Percentiles rank a stretch among this genome's conserved stretches.
Evolutionary conservation across 2,797 vertebrate genomes (phyloP).

Genomic region (Chelonia mydas): DNA sequence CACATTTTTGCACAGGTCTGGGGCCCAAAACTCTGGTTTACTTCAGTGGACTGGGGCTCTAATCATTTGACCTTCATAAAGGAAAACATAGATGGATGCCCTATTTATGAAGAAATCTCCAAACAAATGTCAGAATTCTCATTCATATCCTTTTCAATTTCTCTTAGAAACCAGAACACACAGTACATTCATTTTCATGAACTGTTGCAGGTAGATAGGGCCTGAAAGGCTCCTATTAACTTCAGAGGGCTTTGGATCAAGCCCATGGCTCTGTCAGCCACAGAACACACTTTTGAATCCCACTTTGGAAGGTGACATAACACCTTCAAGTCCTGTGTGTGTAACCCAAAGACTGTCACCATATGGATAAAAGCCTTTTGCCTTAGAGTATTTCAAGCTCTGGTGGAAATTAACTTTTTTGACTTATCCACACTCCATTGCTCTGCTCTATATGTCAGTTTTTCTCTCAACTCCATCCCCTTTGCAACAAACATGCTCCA

Average conservation of each 20-base stretch:
- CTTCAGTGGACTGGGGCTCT: background rate
- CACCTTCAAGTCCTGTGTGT: background rate
- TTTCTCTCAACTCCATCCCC: background rate
- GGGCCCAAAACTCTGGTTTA: background rate
- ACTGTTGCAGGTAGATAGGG: background rate
- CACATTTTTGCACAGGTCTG: background rate
- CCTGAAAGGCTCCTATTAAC: background rate
- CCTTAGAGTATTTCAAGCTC: background rate
- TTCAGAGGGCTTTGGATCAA: background rate
- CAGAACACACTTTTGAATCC: background rate
- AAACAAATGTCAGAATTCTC: background rate
- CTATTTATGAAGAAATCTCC: background rate
- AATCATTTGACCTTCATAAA: background rate
- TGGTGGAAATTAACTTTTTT: background rate
- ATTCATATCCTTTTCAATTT: background rate
- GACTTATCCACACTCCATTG: background rate
- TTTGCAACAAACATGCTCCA: background rate
- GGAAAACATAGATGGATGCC: background rate
- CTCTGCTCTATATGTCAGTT: background rate
- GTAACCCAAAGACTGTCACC: background rate
- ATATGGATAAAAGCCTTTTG: background rate
- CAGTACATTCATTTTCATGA: background rate
- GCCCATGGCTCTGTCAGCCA: background rate
- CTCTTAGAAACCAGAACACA: background rate
- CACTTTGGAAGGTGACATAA: background rate